phyloP scores from a whole-genome alignment of 2,113 vertebrate genomes.

The Fregata magnificens region DNA sequence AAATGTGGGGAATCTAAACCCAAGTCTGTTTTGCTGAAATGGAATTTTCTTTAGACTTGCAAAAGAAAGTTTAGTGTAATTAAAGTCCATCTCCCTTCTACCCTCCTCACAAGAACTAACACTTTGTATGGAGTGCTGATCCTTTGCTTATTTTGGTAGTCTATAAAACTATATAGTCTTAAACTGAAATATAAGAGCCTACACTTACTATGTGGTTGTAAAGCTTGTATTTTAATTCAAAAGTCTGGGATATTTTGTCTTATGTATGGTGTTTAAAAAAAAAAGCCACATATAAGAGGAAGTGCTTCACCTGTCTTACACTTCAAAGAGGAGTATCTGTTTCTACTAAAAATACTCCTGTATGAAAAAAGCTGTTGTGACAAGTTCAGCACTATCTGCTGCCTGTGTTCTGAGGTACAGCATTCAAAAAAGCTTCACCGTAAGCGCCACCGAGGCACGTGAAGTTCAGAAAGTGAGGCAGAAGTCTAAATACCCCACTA shows the following conservation, averaged over 20 bases:
- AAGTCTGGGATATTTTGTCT: conserved; percentile 10
- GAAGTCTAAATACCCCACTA: too few relatives aligned
- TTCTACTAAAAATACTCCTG: background rate
- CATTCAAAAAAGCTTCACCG: background rate
- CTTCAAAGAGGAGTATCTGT: background rate
- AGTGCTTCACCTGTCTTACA: background rate
- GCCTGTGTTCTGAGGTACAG: background rate
- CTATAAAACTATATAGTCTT: conserved; percentile 57
- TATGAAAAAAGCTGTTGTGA: background rate
- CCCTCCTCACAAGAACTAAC: conserved; percentile 22
- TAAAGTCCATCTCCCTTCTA: background rate
- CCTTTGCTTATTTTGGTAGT: conserved; percentile 70
- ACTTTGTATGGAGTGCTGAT: conserved; percentile 65
- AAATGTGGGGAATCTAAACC: background rate
- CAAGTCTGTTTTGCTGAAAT: conserved; percentile 43
- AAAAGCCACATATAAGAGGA: background rate
- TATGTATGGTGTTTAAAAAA: background rate
- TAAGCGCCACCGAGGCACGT: rapidly evolving
- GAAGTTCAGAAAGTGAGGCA: too few relatives aligned
- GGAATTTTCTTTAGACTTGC: conserved; percentile 40
- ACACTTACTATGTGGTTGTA: conserved; percentile 49
- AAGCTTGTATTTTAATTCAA: conserved; percentile 57
- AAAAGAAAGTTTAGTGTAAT: conserved; percentile 32
- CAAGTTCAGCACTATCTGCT: background rate
- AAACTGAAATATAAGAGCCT: conserved; percentile 64